Percentiles rank a stretch among this genome's conserved stretches.
These are phyloP conservation scores for Tuta absoluta DNA, from an alignment of 2,888 invertebrate species.

Conservation along the genomic window DNA sequence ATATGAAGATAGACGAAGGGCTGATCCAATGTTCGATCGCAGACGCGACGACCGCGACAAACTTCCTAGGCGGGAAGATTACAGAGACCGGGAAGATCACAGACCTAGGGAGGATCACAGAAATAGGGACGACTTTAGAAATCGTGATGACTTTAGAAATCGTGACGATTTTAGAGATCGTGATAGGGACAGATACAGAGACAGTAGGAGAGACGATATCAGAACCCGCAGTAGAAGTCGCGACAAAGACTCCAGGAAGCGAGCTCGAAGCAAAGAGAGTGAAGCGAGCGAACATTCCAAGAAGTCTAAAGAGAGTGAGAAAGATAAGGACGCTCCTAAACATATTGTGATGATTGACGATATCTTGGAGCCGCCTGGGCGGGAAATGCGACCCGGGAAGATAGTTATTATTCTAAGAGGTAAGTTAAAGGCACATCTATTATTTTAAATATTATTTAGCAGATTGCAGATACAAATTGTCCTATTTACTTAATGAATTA, in stretches of 20 bases:
- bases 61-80: conserved; percentile 41
- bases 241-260: conserved; percentile 56
- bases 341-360: conserved; percentile 88
- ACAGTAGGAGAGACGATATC: conserved; percentile 43
- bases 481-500: no score
- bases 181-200: conserved; percentile 44
- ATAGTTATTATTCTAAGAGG: conserved; percentile 94
- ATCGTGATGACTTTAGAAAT: conserved; percentile 47
- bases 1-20: conserved; percentile 43
- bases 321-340: conserved; percentile 47
- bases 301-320: conserved; percentile 50
- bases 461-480: no score
- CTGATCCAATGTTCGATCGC: conserved; percentile 46
- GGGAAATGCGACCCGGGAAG: conserved; percentile 88
- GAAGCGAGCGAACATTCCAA: conserved; percentile 49
- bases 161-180: conserved; percentile 44
- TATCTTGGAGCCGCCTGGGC: conserved; percentile 89
- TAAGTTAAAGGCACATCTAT: conserved; percentile 38
- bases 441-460: no score
- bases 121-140: conserved; percentile 36
- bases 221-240: conserved; percentile 56
- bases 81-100: conserved; percentile 44
- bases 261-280: conserved; percentile 60
- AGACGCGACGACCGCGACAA: conserved; percentile 54
- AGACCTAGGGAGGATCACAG: conserved; percentile 43